Evolutionary conservation across 2,888 invertebrate genomes (phyloP), one percentile per base, ranked within the genome.

Genomic region (Macrophya annulata): DNA sequence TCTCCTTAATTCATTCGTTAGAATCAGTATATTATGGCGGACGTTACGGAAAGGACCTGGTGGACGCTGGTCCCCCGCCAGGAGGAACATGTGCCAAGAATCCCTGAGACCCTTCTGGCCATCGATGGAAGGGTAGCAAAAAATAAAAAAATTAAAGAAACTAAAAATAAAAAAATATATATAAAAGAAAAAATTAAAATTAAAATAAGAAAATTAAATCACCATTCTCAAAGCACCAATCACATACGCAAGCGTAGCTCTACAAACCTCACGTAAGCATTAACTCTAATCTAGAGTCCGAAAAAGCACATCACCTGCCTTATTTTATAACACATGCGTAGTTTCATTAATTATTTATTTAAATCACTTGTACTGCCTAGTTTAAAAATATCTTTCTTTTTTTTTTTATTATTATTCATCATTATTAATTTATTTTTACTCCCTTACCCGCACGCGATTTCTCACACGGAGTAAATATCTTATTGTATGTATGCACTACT

Each of bases 51-150:
- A 87, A 79, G 84, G 87, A 92, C 93, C 87, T 93, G 93, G 93
- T 93, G 93, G 93, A 89, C 89, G 74, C 89, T 93, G 43, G 89
- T 90, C 62, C 87, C 87, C 71, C 91, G 91, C 43, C 89, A 90
- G 84, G 87, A 90, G 72, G 88, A 87, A 8, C 88, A 91, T 82
- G 88, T 90, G n/a, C 87, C 88, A 17, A 88, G 88, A 79, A 92
- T 96, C 59, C 95, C 96, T 0, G 96, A 96, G 87, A 94, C 95
- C 89, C 93, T 96, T 87, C 94, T 95, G 4, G 94, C 96, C 68
- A 89, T 94, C 84, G 96, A 96, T 89, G 96, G 96, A 89, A 92
- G 95, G 95, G 96, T 83, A 81, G 43, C 81, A 5, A 77, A 51
- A 51, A 77, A 48, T n/a, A 55, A 21, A 25, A 12, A 55, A 10